Evolutionary conservation across 1,140 invertebrate species (phyloP).

Genomic region (Neodiprion virginianus): DNA sequence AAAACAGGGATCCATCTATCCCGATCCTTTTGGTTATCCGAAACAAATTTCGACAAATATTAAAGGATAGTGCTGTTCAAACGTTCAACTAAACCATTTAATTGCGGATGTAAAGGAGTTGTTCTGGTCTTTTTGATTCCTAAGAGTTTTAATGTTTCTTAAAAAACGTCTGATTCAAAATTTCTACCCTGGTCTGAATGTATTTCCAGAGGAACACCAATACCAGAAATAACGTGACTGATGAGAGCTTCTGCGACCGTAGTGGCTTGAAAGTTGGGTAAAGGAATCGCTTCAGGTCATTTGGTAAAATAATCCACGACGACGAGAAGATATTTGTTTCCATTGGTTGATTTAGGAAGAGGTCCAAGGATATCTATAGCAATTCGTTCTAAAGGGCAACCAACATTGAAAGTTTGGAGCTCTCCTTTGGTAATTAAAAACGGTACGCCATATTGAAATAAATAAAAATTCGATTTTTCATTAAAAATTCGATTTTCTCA

Average conservation of each 20-base stretch:
- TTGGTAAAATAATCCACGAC: slow-evolving; percentile 33
- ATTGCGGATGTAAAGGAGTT: slow-evolving; percentile 50
- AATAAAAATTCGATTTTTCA: too few species aligned
- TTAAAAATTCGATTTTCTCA: too few species aligned
- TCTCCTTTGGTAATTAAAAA: too few species aligned
- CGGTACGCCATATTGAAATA: too few species aligned
- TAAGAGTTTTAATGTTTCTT: slow-evolving; percentile 32
- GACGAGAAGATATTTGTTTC: slow-evolving; percentile 35
- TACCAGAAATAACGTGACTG: slow-evolving; percentile 23
- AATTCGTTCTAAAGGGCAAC: slow-evolving; percentile 32
- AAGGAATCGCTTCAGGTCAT: slow-evolving; percentile 29
- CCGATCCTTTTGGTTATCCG: slow-evolving; percentile 20
- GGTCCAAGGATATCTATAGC: slow-evolving; percentile 31
- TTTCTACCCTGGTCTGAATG: slow-evolving; percentile 49
- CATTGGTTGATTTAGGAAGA: slow-evolving; percentile 24
- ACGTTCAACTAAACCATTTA: slow-evolving; percentile 53
- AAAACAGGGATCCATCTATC: slow-evolving; percentile 24
- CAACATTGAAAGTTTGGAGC: slow-evolving; percentile 16
- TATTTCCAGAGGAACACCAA: slow-evolving; percentile 30
- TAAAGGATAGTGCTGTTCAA: slow-evolving; percentile 39
- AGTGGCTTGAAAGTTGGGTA: slow-evolving; percentile 25
- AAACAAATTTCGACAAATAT: slow-evolving; percentile 20
- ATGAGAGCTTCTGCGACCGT: slow-evolving; percentile 25
- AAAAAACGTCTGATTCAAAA: slow-evolving; percentile 48
- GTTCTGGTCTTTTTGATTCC: slow-evolving; percentile 41